Base-by-base conservation (phyloP, 2,888 invertebrate genomes). In the Gnatocerus cornutus region DNA sequence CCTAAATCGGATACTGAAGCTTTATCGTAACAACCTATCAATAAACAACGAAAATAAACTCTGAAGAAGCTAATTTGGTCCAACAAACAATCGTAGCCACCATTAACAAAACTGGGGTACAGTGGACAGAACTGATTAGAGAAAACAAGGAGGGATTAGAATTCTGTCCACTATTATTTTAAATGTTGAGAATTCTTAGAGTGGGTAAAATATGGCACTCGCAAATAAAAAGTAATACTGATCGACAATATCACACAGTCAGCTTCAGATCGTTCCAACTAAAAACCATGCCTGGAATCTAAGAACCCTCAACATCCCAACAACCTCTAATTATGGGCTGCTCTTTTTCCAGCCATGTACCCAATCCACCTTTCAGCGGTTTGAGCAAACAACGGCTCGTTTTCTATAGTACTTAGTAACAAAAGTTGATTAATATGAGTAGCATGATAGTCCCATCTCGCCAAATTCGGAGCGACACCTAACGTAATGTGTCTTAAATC, bases 391-490 rank as follows among this genome's bases (percentile, higher is more conserved):
- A 97, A 87, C 0, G 93, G 92, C 78, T 96, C 95, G 66, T 89
- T 89, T 76, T 96, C 95, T 46, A 99, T 90, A 0, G 96, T 94
- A 39, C 93, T 92, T 16, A 99, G 86, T 65, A 97, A 88, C 73
- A 99, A 90, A 73, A 98, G 88, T 82, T 99, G 98, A 87, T 98
- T 98, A 16, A 99, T 93, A 84, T 99, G 99, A 0, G 98, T 98
- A 0, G 97, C 95, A 86, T 99, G 99, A 84, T 99, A 99, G 83
- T 99, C 99, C 97, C 99, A 98, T 65, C 99, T 88, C 0, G 99
- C 99, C 71, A 98, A 88, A 85, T 99, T 99, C 0, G 97, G 97
- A 21, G 95, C 93, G 12, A 93, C 92, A 13, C 94, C 93, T 33
- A 97, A 85, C 0, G 95, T 95, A 80, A 97, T 91, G 84, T 99